Conservation (phyloP, 2,113 vertebrate species). For the Eidolon helvum region DNA sequence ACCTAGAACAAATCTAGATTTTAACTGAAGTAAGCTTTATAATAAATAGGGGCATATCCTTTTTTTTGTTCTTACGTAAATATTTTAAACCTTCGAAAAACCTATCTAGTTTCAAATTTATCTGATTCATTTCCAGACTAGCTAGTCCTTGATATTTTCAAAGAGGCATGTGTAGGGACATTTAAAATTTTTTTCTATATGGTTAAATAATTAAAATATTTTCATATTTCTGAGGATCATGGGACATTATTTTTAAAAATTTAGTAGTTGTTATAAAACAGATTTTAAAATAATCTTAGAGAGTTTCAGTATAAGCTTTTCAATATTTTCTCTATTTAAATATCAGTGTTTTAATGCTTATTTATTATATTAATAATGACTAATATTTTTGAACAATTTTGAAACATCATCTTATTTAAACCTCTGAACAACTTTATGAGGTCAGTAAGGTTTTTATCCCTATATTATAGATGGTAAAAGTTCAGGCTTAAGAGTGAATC, state of each 20-base stretch:
- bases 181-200: not conserved
- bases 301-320: not conserved
- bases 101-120: not conserved
- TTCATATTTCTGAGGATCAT: not conserved
- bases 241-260: not conserved
- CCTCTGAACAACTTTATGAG: not conserved
- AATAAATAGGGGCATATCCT: not conserved
- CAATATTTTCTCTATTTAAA: constrained; percentile 5
- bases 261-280: not conserved
- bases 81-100: not conserved
- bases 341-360: not conserved
- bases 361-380: not conserved
- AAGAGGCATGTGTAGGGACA: not conserved
- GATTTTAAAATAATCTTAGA: not conserved
- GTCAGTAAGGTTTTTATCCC: not conserved
- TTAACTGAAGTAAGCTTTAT: not conserved
- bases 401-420: constrained; percentile 2
- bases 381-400: not conserved
- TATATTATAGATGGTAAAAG: not conserved
- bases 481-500: not conserved
- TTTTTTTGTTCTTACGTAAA: not conserved
- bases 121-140: not conserved
- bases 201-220: not conserved
- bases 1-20: not conserved
- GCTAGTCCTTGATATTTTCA: not conserved